These are phyloP conservation scores for Pterostichus niger DNA, from an alignment of 2,888 invertebrate species.

Conservation along the genomic window DNA sequence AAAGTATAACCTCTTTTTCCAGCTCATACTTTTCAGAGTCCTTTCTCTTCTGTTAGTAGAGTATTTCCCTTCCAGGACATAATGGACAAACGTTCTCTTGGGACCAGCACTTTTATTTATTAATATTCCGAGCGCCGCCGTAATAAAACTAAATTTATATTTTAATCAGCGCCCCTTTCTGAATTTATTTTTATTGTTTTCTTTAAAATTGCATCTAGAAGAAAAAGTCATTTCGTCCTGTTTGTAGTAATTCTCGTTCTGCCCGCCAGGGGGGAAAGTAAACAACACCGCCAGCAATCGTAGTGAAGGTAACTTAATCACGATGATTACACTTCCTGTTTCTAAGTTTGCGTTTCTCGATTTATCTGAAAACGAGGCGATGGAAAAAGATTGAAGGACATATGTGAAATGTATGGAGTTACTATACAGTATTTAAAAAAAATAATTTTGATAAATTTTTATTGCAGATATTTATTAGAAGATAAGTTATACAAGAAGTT, in stretches of 20 bases:
- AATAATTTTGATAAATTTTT: too few relatives aligned
- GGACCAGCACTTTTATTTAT: conserved; percentile 51
- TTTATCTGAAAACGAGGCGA: not conserved
- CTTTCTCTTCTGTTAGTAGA: too few relatives aligned
- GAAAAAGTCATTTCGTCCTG: conserved; percentile 40
- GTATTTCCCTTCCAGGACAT: conserved; percentile 4
- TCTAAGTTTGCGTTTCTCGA: conserved; percentile 16
- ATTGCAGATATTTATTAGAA: too few relatives aligned
- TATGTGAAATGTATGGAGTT: too few relatives aligned
- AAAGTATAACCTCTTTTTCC: conserved; percentile 23
- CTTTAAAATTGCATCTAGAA: conserved; percentile 52
- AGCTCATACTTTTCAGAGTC: too few relatives aligned
- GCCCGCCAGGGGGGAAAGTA: conserved; percentile 9
- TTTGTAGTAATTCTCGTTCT: conserved; percentile 41
- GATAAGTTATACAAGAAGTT: too few relatives aligned
- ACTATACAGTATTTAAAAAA: too few relatives aligned
- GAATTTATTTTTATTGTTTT: conserved; percentile 56
- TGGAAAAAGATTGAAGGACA: conserved; percentile 10
- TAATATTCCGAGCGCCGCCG: conserved; percentile 46
- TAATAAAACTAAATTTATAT: conserved; percentile 58
- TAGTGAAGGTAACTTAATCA: conserved; percentile 49
- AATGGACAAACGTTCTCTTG: conserved; percentile 30
- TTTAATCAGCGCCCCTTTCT: conserved; percentile 47
- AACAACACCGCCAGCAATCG: not conserved
- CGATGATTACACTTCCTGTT: conserved; percentile 53